Evolutionary conservation across 1,140 invertebrate species (phyloP).

Genomic region (Mercenaria mercenaria): DNA sequence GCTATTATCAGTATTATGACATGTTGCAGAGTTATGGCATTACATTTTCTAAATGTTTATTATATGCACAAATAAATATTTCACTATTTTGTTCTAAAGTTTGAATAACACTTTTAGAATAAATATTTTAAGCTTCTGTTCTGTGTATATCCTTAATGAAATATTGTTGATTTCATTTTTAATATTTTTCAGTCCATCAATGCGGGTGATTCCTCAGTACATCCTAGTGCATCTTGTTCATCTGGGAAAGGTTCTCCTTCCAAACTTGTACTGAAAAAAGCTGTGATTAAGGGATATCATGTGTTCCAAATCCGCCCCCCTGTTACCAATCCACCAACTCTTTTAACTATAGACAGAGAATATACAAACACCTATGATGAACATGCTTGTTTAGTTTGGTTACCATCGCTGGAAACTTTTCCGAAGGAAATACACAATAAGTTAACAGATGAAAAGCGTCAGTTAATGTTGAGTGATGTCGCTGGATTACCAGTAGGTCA

Average conservation of each 20-base stretch:
- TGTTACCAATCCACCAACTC: not conserved
- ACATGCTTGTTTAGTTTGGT: slow-evolving; percentile 47
- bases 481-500: slow-evolving; percentile 49
- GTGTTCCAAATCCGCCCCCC: slow-evolving; percentile 5
- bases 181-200: too few species aligned
- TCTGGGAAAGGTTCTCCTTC: too few species aligned
- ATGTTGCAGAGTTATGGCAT: not conserved
- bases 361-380: slow-evolving; percentile 1
- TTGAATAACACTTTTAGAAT: too few species aligned
- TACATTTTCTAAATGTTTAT: too few species aligned
- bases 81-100: too few species aligned
- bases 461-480: slow-evolving; percentile 3
- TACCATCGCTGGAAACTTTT: slow-evolving; percentile 20
- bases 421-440: not conserved
- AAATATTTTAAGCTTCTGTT: too few species aligned
- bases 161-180: too few species aligned
- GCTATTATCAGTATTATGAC: not conserved
- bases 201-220: too few species aligned
- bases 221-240: too few species aligned
- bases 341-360: slow-evolving; percentile 17
- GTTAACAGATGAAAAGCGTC: slow-evolving; percentile 36
- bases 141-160: too few species aligned
- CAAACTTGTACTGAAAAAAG: too few species aligned
- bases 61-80: too few species aligned
- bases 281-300: not conserved